Evolutionary conservation across 2,113 vertebrate species (phyloP).

Genomic region (Limanda limanda): DNA sequence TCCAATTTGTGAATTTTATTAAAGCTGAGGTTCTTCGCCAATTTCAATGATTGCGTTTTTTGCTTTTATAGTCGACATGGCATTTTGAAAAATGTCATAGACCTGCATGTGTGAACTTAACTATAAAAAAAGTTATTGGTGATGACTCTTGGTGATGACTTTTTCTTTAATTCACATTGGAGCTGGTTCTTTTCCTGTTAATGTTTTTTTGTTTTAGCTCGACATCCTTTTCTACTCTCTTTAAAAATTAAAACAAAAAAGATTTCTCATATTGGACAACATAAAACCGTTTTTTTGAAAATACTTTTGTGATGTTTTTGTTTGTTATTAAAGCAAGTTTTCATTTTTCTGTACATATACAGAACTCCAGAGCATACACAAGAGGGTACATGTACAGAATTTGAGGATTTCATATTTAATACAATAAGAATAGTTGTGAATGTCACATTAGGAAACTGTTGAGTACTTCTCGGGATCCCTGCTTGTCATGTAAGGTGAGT

Average conservation of each 20-base stretch:
- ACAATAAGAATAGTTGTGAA: not conserved
- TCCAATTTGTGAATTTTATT: no score
- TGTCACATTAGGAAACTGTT: slow-evolving; percentile 1
- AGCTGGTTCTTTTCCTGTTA: no score
- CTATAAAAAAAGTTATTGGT: no score
- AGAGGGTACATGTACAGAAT: not conserved
- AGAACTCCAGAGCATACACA: not conserved
- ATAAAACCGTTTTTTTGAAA: not conserved
- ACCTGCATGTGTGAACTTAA: no score
- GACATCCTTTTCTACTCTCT: no score
- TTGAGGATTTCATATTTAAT: not conserved
- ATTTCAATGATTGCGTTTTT: not conserved
- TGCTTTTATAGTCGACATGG: not conserved
- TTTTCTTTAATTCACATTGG: no score
- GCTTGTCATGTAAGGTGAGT: not conserved
- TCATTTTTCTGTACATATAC: no score
- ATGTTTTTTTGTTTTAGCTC: not conserved
- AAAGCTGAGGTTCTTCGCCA: no score
- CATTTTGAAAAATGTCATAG: no score
- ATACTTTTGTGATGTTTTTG: not conserved
- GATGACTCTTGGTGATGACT: no score
- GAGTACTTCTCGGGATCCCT: not conserved
- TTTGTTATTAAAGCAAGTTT: not conserved
- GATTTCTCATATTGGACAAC: no score
- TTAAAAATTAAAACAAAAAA: no score